Evolutionary conservation across 2,888 invertebrate genomes (phyloP).

Genomic region (Athalia rosae): DNA sequence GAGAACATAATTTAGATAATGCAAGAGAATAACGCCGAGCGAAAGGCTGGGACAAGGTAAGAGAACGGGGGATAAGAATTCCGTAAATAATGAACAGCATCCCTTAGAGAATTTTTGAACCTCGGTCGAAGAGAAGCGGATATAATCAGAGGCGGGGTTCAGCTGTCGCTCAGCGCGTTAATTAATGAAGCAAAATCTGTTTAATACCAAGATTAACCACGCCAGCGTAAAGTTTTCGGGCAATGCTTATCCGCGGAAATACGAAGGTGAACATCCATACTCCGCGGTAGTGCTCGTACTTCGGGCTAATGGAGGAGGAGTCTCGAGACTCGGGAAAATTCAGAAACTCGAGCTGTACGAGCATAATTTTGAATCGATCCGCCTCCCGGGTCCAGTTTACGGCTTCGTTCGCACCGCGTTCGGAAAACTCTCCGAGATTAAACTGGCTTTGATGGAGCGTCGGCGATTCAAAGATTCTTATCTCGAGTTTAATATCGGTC

Average conservation of each 20-base stretch:
- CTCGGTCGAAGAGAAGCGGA: background rate
- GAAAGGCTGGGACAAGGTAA: too few relatives aligned
- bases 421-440: background rate
- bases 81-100: too few relatives aligned
- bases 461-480: too few relatives aligned
- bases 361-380: constrained; percentile 8
- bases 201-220: constrained; percentile 18
- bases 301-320: constrained; percentile 32
- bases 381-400: constrained; percentile 2
- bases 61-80: too few relatives aligned
- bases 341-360: constrained; percentile 18
- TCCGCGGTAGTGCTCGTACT: background rate
- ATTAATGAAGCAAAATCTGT: constrained; percentile 25
- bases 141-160: constrained; percentile 10
- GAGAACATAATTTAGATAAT: too few relatives aligned
- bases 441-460: too few relatives aligned
- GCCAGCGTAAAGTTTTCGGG: constrained; percentile 15
- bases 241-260: constrained; percentile 24
- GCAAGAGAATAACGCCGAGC: too few relatives aligned
- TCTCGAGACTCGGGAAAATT: constrained; percentile 9
- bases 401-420: background rate
- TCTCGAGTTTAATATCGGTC: background rate
- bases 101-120: background rate
- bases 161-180: constrained; percentile 13
- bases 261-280: constrained; percentile 11